These are phyloP conservation scores for Apamea monoglypha DNA, from an alignment of 2,888 invertebrate genomes.

Conservation along the genomic window DNA sequence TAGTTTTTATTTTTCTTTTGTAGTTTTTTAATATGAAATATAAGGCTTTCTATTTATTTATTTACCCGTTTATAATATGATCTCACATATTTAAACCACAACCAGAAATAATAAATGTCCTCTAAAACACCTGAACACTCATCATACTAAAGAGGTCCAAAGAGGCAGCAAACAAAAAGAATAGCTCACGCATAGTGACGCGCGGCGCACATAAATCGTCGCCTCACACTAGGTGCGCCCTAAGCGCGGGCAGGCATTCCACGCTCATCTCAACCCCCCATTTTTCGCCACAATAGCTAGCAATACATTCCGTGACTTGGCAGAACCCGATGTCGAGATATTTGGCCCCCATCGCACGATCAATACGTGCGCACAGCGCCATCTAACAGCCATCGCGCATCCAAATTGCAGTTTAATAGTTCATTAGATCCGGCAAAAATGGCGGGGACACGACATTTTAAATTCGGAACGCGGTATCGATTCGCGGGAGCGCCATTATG, in stretches of 20 bases:
- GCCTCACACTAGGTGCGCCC: slow-evolving; percentile 67
- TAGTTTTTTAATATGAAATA: too few species aligned
- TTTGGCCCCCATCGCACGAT: slow-evolving; percentile 86
- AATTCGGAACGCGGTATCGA: slow-evolving; percentile 88
- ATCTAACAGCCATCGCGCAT: slow-evolving; percentile 88
- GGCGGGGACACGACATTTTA: slow-evolving; percentile 88
- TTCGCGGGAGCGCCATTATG: slow-evolving; percentile 76
- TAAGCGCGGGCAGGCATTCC: slow-evolving; percentile 78
- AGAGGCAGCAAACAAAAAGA: slow-evolving; percentile 38
- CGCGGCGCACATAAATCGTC: slow-evolving; percentile 61
- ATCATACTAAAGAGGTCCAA: slow-evolving; percentile 27
- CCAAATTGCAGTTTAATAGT: slow-evolving; percentile 90
- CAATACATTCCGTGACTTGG: slow-evolving; percentile 90
- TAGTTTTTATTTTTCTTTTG: too few species aligned
- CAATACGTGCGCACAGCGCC: slow-evolving; percentile 89
- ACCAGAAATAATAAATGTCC: background rate
- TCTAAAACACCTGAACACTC: slow-evolving; percentile 8
- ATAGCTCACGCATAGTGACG: slow-evolving; percentile 49
- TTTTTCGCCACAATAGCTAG: slow-evolving; percentile 89
- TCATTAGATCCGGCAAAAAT: slow-evolving; percentile 90
- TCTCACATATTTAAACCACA: background rate
- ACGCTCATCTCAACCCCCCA: slow-evolving; percentile 84
- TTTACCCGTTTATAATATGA: background rate
- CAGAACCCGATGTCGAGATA: slow-evolving; percentile 86
- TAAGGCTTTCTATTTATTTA: background rate